Evolutionary conservation across 2,113 vertebrate species (phyloP).

Genomic region (Cariama cristata): DNA sequence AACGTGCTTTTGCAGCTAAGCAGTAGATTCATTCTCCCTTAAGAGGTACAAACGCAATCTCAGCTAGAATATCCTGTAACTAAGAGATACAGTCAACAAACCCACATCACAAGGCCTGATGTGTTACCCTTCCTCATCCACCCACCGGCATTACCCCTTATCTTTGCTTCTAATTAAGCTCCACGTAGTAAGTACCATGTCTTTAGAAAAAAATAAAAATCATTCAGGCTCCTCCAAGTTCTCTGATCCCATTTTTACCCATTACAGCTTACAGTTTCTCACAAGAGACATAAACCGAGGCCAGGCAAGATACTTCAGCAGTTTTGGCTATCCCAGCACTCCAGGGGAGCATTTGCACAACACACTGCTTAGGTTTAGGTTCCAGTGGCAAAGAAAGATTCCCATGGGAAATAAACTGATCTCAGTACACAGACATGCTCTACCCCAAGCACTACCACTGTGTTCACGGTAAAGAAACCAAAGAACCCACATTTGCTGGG

Average conservation of each 20-base stretch:
- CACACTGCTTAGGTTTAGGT: accelerated
- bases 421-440: accelerated
- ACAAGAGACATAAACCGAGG: background rate
- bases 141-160: background rate
- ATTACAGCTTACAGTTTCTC: background rate
- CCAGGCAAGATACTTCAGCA: background rate
- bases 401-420: background rate
- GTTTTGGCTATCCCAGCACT: background rate
- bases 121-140: background rate
- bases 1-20: background rate
- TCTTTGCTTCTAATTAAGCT: background rate
- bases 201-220: background rate
- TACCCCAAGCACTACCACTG: too few relatives aligned
- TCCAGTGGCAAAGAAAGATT: background rate
- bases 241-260: background rate
- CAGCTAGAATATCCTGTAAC: background rate
- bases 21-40: background rate
- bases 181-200: accelerated
- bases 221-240: accelerated
- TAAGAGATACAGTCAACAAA: constrained; percentile 48
- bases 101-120: background rate
- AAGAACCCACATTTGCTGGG: accelerated
- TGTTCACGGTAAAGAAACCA: accelerated
- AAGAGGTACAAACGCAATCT: background rate
- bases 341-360: accelerated